These are phyloP conservation scores for Ochropleura leucogaster DNA, from an alignment of 2,888 invertebrate genomes.

Conservation along the genomic window DNA sequence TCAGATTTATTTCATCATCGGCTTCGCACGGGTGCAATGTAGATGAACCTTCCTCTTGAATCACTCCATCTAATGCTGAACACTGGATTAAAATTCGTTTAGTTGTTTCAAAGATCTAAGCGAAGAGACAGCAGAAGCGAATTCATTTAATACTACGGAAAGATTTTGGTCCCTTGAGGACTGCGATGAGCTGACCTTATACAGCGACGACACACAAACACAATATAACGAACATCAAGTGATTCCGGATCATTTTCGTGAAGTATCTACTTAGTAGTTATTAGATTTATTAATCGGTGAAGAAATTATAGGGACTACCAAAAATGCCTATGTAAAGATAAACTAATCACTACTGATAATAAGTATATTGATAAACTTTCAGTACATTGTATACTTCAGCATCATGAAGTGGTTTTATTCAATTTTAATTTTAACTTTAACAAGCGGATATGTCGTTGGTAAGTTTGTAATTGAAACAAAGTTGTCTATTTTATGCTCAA, in stretches of 20 bases:
- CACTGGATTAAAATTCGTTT: no score
- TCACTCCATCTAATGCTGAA: no score
- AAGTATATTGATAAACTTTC: constrained; percentile 40
- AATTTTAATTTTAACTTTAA: constrained; percentile 63
- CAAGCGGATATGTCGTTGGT: constrained; percentile 66
- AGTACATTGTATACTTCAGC: constrained; percentile 48
- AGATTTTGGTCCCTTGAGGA: no score
- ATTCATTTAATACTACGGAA: no score
- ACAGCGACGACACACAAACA: background rate
- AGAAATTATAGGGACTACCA: constrained; percentile 8
- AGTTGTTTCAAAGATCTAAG: no score
- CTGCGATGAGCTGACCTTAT: background rate
- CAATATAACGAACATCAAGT: background rate
- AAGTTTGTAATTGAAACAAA: constrained; percentile 32
- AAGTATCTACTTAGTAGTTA: background rate
- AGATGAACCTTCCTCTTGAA: no score
- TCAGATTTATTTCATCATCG: background rate
- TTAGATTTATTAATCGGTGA: constrained; percentile 7
- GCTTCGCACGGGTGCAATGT: no score
- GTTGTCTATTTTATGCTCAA: background rate
- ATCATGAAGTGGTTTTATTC: constrained; percentile 65
- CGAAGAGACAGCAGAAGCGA: no score
- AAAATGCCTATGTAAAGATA: constrained; percentile 52
- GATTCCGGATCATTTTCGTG: background rate
- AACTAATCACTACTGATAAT: constrained; percentile 54